Percentiles rank a stretch among this genome's conserved stretches.
Conservation (phyloP, 2,888 invertebrate species). For the Campopleginae sp. region DNA sequence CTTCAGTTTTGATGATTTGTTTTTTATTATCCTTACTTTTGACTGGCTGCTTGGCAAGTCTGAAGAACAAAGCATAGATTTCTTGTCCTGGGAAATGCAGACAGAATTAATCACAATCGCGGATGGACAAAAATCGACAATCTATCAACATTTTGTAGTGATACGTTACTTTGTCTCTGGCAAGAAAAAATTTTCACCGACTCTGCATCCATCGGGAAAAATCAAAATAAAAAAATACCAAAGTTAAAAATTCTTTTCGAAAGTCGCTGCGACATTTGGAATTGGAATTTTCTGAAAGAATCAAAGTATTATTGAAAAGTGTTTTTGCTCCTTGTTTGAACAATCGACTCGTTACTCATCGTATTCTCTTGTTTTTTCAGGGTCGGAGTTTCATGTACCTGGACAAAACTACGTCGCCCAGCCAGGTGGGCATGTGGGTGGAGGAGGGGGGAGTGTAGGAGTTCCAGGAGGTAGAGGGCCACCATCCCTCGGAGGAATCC, state of each 20-base stretch:
- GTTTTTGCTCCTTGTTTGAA: background rate
- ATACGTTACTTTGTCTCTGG: too few relatives aligned
- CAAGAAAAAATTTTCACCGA: background rate
- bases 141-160: background rate
- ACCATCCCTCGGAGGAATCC: constrained; percentile 79
- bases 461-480: constrained; percentile 81
- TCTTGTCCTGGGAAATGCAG: background rate
- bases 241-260: too few relatives aligned
- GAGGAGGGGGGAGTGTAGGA: constrained; percentile 81
- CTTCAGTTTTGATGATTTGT: background rate
- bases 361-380: constrained; percentile 68
- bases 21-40: too few relatives aligned
- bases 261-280: too few relatives aligned
- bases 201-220: background rate
- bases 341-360: background rate
- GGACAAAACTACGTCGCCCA: constrained; percentile 82
- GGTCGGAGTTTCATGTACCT: constrained; percentile 83
- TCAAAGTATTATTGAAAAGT: too few relatives aligned
- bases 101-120: background rate
- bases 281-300: background rate
- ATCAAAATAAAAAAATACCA: too few relatives aligned
- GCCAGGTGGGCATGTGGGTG: constrained; percentile 83
- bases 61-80: background rate
- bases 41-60: too few relatives aligned
- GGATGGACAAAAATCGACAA: background rate